These are phyloP conservation scores for Ophonus ardosiacus DNA, from an alignment of 2,888 invertebrate species.

Conservation along the genomic window DNA sequence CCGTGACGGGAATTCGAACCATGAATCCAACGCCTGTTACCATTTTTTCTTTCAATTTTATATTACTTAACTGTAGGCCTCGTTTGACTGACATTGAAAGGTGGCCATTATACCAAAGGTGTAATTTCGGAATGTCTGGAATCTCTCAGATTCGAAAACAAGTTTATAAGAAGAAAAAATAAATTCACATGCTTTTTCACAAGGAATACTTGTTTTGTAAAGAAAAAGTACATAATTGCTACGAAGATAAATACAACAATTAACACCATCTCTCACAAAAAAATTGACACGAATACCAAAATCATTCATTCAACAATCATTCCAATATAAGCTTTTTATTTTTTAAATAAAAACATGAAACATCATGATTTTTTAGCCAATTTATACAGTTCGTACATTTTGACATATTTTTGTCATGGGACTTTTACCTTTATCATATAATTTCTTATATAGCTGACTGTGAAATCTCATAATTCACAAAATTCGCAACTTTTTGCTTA, in stretches of 20 bases:
- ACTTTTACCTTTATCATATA: no score
- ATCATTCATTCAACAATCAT: no score
- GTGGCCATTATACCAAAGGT: slow-evolving; percentile 29
- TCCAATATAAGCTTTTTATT: no score
- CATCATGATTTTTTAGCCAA: no score
- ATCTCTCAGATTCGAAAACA: background rate
- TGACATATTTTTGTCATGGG: no score
- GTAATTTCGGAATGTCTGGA: slow-evolving; percentile 4
- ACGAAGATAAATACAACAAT: background rate
- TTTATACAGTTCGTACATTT: no score
- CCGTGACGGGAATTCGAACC: slow-evolving; percentile 46
- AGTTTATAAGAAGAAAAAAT: background rate
- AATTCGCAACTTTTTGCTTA: no score
- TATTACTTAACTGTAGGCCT: slow-evolving; percentile 21
- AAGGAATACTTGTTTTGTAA: background rate
- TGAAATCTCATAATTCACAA: no score
- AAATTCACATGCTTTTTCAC: background rate
- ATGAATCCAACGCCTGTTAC: slow-evolving; percentile 40
- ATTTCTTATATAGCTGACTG: no score
- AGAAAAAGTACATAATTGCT: background rate
- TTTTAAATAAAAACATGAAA: no score
- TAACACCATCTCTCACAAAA: background rate
- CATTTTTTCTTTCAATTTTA: slow-evolving; percentile 30
- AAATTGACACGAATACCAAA: background rate
- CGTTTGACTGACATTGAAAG: slow-evolving; percentile 20